A percentile compares a stretch with the other conserved stretches of the same genome.
Evolutionary conservation across 1,140 invertebrate species (phyloP).

Genomic region (Bombus polaris): DNA sequence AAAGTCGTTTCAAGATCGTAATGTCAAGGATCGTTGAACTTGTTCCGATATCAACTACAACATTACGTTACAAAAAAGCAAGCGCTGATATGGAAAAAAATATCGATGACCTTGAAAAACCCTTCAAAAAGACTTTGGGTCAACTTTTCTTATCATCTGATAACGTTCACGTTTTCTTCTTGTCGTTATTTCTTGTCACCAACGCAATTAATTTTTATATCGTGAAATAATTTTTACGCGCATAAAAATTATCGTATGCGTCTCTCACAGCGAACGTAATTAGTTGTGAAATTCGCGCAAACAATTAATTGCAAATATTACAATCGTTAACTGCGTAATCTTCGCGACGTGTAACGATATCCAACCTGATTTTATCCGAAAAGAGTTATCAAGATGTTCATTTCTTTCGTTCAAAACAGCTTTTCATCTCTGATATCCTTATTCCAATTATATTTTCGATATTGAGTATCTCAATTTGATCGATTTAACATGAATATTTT

Average conservation of each 20-base stretch:
- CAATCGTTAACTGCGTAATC: not conserved
- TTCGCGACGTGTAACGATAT: not conserved
- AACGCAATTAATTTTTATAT: no score
- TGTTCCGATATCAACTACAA: no score
- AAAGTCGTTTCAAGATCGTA: no score
- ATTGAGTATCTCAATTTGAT: not conserved
- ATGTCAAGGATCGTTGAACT: no score
- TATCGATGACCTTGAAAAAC: not conserved
- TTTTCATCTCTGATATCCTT: not conserved
- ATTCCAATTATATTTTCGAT: not conserved
- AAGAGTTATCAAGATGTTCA: not conserved
- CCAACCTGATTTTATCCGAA: not conserved
- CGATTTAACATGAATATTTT: not conserved
- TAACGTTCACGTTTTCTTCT: not conserved
- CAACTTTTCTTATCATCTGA: not conserved
- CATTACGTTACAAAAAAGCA: no score
- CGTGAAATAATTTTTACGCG: no score
- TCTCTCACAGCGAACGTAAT: not conserved
- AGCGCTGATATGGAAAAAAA: no score
- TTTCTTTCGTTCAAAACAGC: not conserved
- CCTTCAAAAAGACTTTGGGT: not conserved
- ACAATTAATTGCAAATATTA: not conserved
- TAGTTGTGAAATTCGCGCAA: not conserved
- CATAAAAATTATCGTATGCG: no score
- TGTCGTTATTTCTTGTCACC: not conserved